phyloP scores from a whole-genome alignment of 2,113 vertebrate genomes.

The Grallaria varia region DNA sequence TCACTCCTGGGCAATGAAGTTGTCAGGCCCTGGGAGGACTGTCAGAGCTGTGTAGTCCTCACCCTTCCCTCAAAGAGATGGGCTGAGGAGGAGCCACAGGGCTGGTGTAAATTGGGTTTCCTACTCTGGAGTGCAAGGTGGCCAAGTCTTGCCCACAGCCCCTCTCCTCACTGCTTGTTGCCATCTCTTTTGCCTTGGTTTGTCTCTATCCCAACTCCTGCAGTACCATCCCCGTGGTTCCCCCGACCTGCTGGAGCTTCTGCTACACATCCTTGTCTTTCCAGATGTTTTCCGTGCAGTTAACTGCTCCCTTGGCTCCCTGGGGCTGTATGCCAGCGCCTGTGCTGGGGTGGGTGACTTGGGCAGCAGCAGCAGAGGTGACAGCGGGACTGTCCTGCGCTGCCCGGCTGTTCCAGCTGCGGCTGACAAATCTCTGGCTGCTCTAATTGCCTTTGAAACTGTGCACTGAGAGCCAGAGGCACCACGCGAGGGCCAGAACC shows the following conservation, averaged over 20 bases:
- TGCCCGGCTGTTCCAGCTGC: background rate
- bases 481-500: background rate
- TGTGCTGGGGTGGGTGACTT: fast-evolving
- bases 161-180: background rate
- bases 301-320: fast-evolving
- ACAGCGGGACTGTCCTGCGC: fast-evolving
- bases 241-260: background rate
- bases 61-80: background rate
- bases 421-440: background rate
- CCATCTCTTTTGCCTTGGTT: background rate
- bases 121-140: fast-evolving
- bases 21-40: background rate
- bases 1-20: background rate
- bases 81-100: background rate
- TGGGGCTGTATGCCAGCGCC: fast-evolving
- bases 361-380: background rate
- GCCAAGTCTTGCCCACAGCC: background rate
- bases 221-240: background rate
- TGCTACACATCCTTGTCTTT: fast-evolving
- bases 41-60: background rate
- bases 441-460: background rate
- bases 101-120: background rate
- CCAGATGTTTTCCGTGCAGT: background rate
- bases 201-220: background rate
- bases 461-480: background rate